A percentile compares a stretch with the other conserved stretches of the same genome.
Conservation (phyloP, 1,140 invertebrate genomes). For the Cydia fagiglandana region DNA sequence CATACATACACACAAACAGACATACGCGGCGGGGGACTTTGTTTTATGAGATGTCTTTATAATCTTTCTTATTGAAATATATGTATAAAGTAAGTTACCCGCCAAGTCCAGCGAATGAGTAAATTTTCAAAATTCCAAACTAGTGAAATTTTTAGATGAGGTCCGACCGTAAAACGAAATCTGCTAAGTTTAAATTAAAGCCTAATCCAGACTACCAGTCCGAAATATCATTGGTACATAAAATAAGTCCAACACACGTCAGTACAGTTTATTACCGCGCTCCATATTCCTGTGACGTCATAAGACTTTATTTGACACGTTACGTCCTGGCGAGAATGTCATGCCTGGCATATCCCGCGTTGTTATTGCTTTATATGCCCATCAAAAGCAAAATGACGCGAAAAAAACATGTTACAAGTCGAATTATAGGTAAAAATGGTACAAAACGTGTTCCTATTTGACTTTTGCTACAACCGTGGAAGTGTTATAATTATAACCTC, state of each 20-base stretch:
- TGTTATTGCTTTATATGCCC: slow-evolving; percentile 24
- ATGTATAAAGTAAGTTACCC: too few relatives aligned
- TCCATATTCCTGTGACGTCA: neutral
- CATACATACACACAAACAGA: too few relatives aligned
- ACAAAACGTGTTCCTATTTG: neutral
- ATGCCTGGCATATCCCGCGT: neutral
- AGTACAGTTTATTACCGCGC: slow-evolving; percentile 11
- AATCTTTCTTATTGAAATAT: too few relatives aligned
- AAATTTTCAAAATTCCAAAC: too few relatives aligned
- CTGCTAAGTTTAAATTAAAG: neutral
- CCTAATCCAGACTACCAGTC: neutral
- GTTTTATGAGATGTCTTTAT: too few relatives aligned
- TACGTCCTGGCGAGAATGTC: neutral
- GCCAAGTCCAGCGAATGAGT: too few relatives aligned
- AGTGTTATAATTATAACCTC: too few relatives aligned
- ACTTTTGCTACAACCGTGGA: neutral
- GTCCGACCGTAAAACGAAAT: too few relatives aligned
- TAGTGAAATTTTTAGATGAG: too few relatives aligned
- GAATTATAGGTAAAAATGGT: slow-evolving; percentile 4
- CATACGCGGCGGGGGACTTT: too few relatives aligned
- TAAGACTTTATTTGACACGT: slow-evolving; percentile 22
- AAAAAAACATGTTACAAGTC: slow-evolving; percentile 14
- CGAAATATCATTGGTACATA: slow-evolving; percentile 8
- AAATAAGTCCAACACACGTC: neutral
- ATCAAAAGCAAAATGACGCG: slow-evolving; percentile 19